phyloP scores from a whole-genome alignment of 2,113 vertebrate genomes.

The Calyptommatus sinebrachiatus region DNA sequence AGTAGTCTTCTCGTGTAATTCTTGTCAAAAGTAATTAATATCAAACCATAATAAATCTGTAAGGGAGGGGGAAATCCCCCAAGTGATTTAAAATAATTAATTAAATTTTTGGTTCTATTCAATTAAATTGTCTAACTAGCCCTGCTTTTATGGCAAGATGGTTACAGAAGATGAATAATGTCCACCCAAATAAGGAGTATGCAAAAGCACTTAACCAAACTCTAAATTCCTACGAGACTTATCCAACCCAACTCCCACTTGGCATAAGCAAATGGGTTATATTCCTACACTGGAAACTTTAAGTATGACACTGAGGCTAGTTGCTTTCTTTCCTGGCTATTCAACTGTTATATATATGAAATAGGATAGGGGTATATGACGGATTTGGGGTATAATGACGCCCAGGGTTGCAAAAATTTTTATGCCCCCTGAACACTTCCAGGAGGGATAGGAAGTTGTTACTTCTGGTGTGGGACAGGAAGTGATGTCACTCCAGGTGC shows the following conservation, averaged over 20 bases:
- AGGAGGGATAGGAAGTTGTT: too few species aligned
- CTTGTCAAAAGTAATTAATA: conserved; percentile 44
- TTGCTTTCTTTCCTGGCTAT: too few species aligned
- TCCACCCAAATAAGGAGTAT: not conserved
- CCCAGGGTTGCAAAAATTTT: too few species aligned
- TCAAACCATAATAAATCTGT: conserved; percentile 44
- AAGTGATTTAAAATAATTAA: conserved; percentile 43
- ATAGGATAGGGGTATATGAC: too few species aligned
- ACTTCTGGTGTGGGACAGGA: too few species aligned
- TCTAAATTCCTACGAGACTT: not conserved
- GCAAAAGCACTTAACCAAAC: not conserved
- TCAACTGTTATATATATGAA: too few species aligned
- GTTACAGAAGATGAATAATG: not conserved
- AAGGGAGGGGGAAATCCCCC: not conserved
- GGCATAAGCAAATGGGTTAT: not conserved
- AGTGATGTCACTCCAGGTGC: too few species aligned
- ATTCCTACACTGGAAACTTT: not conserved
- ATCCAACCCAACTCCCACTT: too few species aligned
- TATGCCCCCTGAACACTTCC: too few species aligned
- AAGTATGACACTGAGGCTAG: not conserved
- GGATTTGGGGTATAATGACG: too few species aligned
- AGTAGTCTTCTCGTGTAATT: conserved; percentile 55
- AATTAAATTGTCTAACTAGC: conserved; percentile 29
- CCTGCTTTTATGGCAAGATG: conserved; percentile 9
- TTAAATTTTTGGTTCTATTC: conserved; percentile 41